A percentile compares a stretch with the other conserved stretches of the same genome.
Conservation (phyloP, 2,797 vertebrate species). For the Scolopax bukidnonensis region DNA sequence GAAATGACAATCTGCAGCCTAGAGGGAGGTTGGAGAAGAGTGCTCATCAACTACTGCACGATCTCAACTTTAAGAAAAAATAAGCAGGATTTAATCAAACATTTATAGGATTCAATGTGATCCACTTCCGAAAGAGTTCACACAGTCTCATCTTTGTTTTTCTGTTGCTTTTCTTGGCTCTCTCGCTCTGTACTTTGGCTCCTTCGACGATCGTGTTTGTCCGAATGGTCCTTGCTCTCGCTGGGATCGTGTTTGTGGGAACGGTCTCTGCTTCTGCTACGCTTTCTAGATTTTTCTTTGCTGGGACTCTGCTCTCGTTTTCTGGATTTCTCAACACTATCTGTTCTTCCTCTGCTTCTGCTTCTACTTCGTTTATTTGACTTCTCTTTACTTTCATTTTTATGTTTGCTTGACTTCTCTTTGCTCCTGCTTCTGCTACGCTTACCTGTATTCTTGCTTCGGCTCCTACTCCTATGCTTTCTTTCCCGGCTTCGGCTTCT, state of each 20-base stretch:
- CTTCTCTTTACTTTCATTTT: conserved; percentile 82
- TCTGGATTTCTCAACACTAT: conserved; percentile 86
- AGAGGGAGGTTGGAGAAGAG: conserved; percentile 79
- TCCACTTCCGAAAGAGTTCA: conserved; percentile 81
- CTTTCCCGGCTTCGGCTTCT: conserved; percentile 86
- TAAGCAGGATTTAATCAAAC: conserved; percentile 80
- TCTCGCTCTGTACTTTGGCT: conserved; percentile 88
- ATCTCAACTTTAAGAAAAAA: conserved; percentile 77
- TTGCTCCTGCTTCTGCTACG: conserved; percentile 83
- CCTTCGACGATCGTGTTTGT: conserved; percentile 82
- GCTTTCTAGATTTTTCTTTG: conserved; percentile 85
- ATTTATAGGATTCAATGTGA: conserved; percentile 87
- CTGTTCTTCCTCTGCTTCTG: conserved; percentile 81
- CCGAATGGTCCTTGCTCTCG: conserved; percentile 86
- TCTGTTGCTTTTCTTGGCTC: conserved; percentile 81
- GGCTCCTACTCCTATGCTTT: conserved; percentile 87
- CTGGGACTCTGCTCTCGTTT: conserved; percentile 88
- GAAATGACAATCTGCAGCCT: conserved; percentile 83
- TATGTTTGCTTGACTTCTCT: conserved; percentile 82
- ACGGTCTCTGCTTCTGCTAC: conserved; percentile 81
- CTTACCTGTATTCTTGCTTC: conserved; percentile 87
- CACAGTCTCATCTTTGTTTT: conserved; percentile 82
- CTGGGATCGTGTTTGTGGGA: conserved; percentile 87
- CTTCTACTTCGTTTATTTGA: conserved; percentile 81
- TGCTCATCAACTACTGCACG: conserved; percentile 81